Evolutionary conservation across 1,140 invertebrate genomes (phyloP), one percentile per base, ranked within the genome.

Genomic region (Dermatophagoides farinae): DNA sequence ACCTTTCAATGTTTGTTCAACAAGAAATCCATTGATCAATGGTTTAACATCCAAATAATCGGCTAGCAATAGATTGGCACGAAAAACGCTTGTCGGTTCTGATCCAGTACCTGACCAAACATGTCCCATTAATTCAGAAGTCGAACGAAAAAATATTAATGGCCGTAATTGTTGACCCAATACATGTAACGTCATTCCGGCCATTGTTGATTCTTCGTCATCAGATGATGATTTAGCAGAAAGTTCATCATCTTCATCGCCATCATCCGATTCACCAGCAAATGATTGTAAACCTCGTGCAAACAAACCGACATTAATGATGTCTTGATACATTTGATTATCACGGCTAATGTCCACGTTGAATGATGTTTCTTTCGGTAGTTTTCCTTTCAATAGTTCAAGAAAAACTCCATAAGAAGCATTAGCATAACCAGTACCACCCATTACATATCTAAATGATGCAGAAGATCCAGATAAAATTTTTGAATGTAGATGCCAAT

Each of bases 51-150:
- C 76, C 37, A 74, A 71, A 69, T 88, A 77, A 69, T 88, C 84
- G 65, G 88, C 82, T 0, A 87, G 71, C 46, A 88, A 70, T 1
- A 80, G 72, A 55, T 85, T 77, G 0, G 79, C 80, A 80, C 86
- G 84, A 64, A 86, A 81, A 8, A 86, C 87, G 0, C 86, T 79
- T 0, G 85, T 88, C 47, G 81, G 77, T 53, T 88, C 84, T 0
- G 83, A 85, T 1, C 79, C 85, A 5, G 81, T 84, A 0, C 85
- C 84, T 0, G 82, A 82, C 86, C 86, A 91, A 6, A 90, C 82
- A 65, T 88, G 86, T 0, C 86, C 80, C 86, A 91, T 89, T 0
- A 92, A 73, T 68, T 89, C 86, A 0, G 81, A 77, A 67, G 87
- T 83, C 0, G 86, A 85, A 2, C 75, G 78, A 70, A 92, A 92